Percentiles rank a stretch among this genome's conserved stretches.
These are phyloP conservation scores for Ashinkailepas kermadecensis DNA, from an alignment of 2,888 invertebrate species.

Conservation along the genomic window DNA sequence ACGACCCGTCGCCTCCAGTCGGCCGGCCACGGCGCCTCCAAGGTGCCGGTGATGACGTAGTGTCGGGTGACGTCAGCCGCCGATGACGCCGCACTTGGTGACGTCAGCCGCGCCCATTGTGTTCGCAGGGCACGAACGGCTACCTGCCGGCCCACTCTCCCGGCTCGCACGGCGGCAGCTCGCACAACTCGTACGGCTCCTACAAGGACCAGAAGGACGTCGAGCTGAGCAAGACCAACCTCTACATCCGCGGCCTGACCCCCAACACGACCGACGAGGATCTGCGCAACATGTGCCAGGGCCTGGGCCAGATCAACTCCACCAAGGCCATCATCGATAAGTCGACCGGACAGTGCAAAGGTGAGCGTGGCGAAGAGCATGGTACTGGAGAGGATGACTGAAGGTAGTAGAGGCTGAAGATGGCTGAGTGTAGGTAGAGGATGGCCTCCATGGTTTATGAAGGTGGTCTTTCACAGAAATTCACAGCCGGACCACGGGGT, in stretches of 20 bases:
- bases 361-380: slow-evolving; percentile 49
- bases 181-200: slow-evolving; percentile 30
- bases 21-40: too few species aligned
- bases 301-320: slow-evolving; percentile 96
- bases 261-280: slow-evolving; percentile 95
- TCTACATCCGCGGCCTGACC: slow-evolving; percentile 93
- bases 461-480: too few species aligned
- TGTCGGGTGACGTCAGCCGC: too few species aligned
- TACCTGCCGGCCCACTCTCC: slow-evolving; percentile 17
- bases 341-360: slow-evolving; percentile 99
- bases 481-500: too few species aligned
- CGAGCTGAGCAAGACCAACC: slow-evolving; percentile 88
- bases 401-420: too few species aligned
- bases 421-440: too few species aligned
- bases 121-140: slow-evolving; percentile 5
- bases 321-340: slow-evolving; percentile 99
- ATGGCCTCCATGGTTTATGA: too few species aligned
- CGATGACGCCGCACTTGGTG: too few species aligned
- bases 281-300: slow-evolving; percentile 93
- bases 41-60: too few species aligned
- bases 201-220: slow-evolving; percentile 35
- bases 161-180: slow-evolving; percentile 32
- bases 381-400: too few species aligned
- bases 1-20: too few species aligned
- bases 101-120: too few species aligned